These are phyloP conservation scores for Xenops minutus DNA, from an alignment of 2,797 vertebrate genomes.

Conservation along the genomic window DNA sequence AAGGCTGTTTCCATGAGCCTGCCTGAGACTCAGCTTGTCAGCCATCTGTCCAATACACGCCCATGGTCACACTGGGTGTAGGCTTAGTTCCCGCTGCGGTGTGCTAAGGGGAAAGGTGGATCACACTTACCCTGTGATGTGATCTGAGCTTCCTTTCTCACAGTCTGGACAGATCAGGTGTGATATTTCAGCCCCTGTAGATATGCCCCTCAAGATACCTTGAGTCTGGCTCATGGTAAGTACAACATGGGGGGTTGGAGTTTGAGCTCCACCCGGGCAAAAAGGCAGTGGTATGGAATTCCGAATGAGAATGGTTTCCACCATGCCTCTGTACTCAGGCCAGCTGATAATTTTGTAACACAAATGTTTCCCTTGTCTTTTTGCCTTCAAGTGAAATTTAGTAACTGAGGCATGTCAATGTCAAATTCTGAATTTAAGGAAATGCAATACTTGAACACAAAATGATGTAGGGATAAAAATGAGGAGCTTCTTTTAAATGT, in stretches of 20 bases:
- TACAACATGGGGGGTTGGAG: background rate
- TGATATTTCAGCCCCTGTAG: background rate
- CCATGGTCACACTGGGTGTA: accelerated
- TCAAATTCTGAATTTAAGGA: background rate
- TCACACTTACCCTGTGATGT: background rate
- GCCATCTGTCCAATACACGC: accelerated
- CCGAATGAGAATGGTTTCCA: background rate
- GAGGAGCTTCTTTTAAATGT: background rate
- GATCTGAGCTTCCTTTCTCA: background rate
- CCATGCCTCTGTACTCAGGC: accelerated
- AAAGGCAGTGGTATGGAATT: background rate
- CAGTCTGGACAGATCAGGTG: background rate
- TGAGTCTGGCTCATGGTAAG: background rate
- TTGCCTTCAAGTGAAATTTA: background rate
- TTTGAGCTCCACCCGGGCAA: background rate
- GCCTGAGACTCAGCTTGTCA: background rate
- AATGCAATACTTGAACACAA: background rate
- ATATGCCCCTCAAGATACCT: background rate
- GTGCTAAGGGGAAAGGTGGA: background rate
- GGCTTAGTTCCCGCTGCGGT: background rate
- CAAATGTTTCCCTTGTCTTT: background rate
- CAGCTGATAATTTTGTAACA: background rate
- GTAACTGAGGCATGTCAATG: background rate
- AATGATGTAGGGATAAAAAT: background rate
- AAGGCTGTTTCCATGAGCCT: background rate